phyloP scores from a whole-genome alignment of 2,888 invertebrate genomes.

The Griposia aprilina region DNA sequence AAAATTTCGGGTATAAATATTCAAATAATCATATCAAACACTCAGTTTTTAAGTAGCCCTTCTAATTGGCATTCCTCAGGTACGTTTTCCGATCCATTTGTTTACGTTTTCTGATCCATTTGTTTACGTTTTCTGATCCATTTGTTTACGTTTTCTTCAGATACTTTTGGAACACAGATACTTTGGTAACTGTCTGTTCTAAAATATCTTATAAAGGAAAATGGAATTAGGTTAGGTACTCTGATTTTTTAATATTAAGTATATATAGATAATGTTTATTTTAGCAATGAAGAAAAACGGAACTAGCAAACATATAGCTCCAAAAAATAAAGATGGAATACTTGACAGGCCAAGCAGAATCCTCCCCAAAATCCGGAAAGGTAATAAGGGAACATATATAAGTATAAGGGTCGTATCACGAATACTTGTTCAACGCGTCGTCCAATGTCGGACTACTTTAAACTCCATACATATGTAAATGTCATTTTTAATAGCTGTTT shows the following conservation, averaged over 20 bases:
- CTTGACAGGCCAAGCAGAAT: neutral
- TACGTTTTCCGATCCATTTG: no score
- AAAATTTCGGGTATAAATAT: no score
- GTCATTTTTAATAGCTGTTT: no score
- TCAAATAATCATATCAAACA: no score
- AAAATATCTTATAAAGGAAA: no score
- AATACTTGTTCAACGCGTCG: neutral
- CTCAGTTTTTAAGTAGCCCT: no score
- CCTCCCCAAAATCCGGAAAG: conserved; percentile 14
- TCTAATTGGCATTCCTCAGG: no score
- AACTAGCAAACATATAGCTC: no score
- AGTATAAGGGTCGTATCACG: no score
- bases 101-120: no score
- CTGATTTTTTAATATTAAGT: neutral
- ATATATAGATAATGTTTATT: neutral
- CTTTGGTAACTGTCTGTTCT: neutral
- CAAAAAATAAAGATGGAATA: neutral
- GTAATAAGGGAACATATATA: conserved; percentile 20
- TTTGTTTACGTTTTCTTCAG: neutral
- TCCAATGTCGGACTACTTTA: neutral
- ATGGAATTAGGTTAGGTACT: neutral
- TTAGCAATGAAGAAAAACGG: neutral
- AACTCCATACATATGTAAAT: neutral
- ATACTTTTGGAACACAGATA: neutral
- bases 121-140: no score